Conservation (phyloP, 1,140 invertebrate genomes). For the Hyles euphorbiae region DNA sequence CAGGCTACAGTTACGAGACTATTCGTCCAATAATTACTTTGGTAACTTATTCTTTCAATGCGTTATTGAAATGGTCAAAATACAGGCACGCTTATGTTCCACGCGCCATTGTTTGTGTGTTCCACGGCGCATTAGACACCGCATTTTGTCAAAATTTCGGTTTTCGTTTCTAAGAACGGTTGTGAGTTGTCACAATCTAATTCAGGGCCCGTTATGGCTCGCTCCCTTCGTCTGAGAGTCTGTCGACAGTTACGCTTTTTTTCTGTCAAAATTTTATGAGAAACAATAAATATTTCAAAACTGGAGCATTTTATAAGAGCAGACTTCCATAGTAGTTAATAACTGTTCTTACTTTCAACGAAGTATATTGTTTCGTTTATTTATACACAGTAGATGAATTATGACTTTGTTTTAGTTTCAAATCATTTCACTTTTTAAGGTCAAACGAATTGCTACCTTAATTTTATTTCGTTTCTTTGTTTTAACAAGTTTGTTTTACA, state of each 20-base stretch:
- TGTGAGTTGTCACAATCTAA: conserved; percentile 39
- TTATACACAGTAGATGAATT: conserved; percentile 32
- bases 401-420: conserved; percentile 29
- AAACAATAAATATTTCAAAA: conserved; percentile 65
- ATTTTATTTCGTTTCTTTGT: not conserved
- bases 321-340: conserved; percentile 62
- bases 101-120: conserved; percentile 38
- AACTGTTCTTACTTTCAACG: conserved; percentile 63
- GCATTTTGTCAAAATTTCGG: conserved; percentile 67
- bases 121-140: conserved; percentile 46
- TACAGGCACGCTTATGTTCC: conserved; percentile 58
- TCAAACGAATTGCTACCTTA: conserved; percentile 7
- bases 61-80: conserved; percentile 58
- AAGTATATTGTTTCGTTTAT: conserved; percentile 35
- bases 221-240: conserved; percentile 24
- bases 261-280: conserved; percentile 45
- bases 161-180: conserved; percentile 58
- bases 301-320: conserved; percentile 58
- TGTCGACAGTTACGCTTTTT: conserved; percentile 55
- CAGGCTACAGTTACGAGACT: conserved; percentile 52
- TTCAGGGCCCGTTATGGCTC: conserved; percentile 52
- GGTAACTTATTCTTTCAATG: conserved; percentile 48
- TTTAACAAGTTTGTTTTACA: conserved; percentile 1
- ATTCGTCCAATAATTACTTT: conserved; percentile 57
- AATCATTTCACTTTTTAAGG: conserved; percentile 58